These are phyloP conservation scores for Geotria australis DNA, from an alignment of 2,797 vertebrate species.

Conservation along the genomic window DNA sequence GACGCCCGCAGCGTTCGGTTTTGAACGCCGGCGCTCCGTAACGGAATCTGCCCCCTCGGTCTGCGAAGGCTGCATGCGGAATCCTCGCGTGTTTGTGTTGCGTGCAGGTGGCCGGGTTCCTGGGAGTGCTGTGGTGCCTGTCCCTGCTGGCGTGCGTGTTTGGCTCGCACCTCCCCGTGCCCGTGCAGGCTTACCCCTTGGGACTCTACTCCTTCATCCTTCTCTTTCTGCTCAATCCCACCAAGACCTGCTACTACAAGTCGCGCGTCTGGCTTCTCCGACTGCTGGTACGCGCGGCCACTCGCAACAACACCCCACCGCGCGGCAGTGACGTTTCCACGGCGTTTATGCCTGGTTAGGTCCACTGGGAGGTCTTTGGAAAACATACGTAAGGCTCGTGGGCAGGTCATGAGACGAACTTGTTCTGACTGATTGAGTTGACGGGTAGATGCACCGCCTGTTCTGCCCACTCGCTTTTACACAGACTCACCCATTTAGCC, in stretches of 20 bases:
- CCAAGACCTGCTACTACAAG: slow-evolving; percentile 95
- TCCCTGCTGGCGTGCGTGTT: slow-evolving; percentile 79
- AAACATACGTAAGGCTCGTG: not conserved
- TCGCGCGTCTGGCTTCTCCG: slow-evolving; percentile 97
- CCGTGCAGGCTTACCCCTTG: slow-evolving; percentile 70
- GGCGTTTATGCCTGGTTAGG: too few relatives aligned
- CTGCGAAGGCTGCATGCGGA: not conserved
- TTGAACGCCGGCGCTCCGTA: not conserved
- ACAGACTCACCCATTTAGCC: too few relatives aligned
- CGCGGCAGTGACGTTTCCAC: too few relatives aligned
- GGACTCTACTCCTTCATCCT: slow-evolving; percentile 75
- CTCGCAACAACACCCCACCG: too few relatives aligned
- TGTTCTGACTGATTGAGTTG: not conserved
- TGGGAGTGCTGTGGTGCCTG: slow-evolving; percentile 81
- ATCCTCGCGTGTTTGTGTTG: too few relatives aligned
- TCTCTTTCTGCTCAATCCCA: slow-evolving; percentile 90
- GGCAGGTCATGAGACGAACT: not conserved
- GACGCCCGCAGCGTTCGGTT: not conserved
- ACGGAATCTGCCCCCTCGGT: not conserved
- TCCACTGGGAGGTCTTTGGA: slow-evolving; percentile 1
- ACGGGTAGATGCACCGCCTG: too few relatives aligned
- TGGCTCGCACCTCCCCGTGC: slow-evolving; percentile 24
- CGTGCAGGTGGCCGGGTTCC: slow-evolving; percentile 59
- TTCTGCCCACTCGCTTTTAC: not conserved
- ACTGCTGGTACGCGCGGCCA: slow-evolving; percentile 33